phyloP scores from a whole-genome alignment of 1,140 invertebrate genomes.

The Spodoptera frugiperda region DNA sequence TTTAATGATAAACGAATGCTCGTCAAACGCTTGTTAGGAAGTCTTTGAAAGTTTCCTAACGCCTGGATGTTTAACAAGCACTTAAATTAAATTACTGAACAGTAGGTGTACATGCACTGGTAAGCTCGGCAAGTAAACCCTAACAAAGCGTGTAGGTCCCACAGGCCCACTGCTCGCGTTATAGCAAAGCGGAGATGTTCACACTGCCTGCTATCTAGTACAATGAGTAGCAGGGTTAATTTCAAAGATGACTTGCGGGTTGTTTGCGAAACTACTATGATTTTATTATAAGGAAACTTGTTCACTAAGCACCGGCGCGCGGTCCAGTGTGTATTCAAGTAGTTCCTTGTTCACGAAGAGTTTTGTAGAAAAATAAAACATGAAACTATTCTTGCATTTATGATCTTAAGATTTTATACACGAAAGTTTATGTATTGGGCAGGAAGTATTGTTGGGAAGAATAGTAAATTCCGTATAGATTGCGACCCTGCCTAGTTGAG shows the following conservation, averaged over 20 bases:
- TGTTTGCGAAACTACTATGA: not conserved
- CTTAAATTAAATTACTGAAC: not conserved
- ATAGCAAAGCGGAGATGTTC: not conserved
- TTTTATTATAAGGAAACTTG: conserved; percentile 1
- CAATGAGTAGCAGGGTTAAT: conserved; percentile 21
- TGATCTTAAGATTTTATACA: too few species aligned
- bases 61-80: not conserved
- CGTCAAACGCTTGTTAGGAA: not conserved
- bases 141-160: not conserved
- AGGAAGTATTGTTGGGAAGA: too few species aligned
- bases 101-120: not conserved
- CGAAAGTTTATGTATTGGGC: too few species aligned
- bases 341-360: not conserved
- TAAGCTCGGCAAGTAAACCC: not conserved
- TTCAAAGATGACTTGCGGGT: conserved; percentile 5
- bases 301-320: not conserved
- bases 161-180: conserved; percentile 11
- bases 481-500: not conserved
- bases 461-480: not conserved
- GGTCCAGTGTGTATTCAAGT: not conserved
- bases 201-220: not conserved
- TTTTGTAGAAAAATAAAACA: too few species aligned
- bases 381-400: too few species aligned
- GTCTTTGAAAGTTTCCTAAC: too few species aligned
- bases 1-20: not conserved